Evolutionary conservation across 2,797 vertebrate genomes (phyloP), one percentile per base, ranked within the genome.

Genomic region (Sebastes flavidus): DNA sequence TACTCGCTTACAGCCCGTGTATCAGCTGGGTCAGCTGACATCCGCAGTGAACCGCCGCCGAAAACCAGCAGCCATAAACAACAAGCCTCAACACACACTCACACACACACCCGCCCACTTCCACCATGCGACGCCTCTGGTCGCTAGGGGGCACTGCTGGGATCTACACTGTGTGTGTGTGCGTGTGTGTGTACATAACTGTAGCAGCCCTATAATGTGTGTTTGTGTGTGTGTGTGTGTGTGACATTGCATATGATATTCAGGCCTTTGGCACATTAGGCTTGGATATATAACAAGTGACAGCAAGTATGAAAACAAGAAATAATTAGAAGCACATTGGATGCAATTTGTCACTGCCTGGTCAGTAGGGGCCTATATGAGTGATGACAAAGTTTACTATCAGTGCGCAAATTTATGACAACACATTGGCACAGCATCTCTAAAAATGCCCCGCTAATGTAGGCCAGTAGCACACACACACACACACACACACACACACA

Each of bases 61-160:
- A 91, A 88, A 92, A 79, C 78, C 86, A 91, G 82, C 89, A 63
- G 88, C 84, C 81, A 91, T 92, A 89, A 92, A 93, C 91, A 88
- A 90, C 87, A 85, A 89, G 67, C 29, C 78, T 84, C 84, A 84
- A 80, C 13, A 14, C 36, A 13, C 34, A 36, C 32, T 3, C 34
- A 14, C 34, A 36, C 34, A 12, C 13, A 38, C 85, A 88, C 82
- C 89, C 92, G 83, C 92, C 89, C 92, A 91, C 89, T 80, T 83
- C 84, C 84, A 85, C 88, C 88, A 81, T 62, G 68, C 59, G 22
- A 68, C 66, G 3, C 62, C 1, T 81, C 55, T 82, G 66, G 10
- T 93, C 94, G 90, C 94, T 94, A 94, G 94, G 94, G 92, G 94
- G 94, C 93, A 89, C 92, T 94, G 89, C 75, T 34, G 82, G 46